Evolutionary conservation across 2,797 vertebrate genomes (phyloP).

Genomic region (Tympanoctomys barrerae): DNA sequence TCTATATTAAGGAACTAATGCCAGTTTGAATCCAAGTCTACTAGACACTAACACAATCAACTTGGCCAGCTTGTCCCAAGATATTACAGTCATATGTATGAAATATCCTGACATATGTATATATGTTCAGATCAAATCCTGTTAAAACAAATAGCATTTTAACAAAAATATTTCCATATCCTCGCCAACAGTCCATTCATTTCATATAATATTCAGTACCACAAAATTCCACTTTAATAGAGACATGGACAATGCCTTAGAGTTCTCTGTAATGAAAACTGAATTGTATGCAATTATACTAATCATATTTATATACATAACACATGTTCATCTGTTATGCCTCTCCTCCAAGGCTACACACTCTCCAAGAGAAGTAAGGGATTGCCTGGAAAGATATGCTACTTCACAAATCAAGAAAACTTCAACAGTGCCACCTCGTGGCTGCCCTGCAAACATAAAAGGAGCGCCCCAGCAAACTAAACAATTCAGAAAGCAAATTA

Average conservation of each 20-base stretch:
- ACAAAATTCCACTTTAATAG: constrained; percentile 79
- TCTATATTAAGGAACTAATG: constrained; percentile 55
- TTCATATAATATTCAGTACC: constrained; percentile 75
- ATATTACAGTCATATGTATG: constrained; percentile 69
- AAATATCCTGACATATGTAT: constrained; percentile 77
- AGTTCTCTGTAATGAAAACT: constrained; percentile 70
- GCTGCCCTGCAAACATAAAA: constrained; percentile 35
- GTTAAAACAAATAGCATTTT: constrained; percentile 80
- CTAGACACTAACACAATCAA: constrained; percentile 67
- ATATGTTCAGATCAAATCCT: constrained; percentile 82
- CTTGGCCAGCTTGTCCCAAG: constrained; percentile 71
- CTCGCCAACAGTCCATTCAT: constrained; percentile 74
- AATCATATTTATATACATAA: constrained; percentile 82
- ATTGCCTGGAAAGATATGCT: neutral
- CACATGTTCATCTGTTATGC: constrained; percentile 79
- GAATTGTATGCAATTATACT: constrained; percentile 76
- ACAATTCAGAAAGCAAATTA: constrained; percentile 43
- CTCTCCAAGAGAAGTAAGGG: constrained; percentile 44
- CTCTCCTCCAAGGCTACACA: constrained; percentile 63
- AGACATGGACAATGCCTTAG: constrained; percentile 81
- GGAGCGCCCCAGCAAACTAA: neutral
- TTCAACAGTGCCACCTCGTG: constrained; percentile 83
- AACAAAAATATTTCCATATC: constrained; percentile 82
- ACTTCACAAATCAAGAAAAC: constrained; percentile 37
- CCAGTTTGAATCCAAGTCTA: constrained; percentile 67